Conservation (phyloP, 2,113 vertebrate species). For the Poicephalus meyeri region DNA sequence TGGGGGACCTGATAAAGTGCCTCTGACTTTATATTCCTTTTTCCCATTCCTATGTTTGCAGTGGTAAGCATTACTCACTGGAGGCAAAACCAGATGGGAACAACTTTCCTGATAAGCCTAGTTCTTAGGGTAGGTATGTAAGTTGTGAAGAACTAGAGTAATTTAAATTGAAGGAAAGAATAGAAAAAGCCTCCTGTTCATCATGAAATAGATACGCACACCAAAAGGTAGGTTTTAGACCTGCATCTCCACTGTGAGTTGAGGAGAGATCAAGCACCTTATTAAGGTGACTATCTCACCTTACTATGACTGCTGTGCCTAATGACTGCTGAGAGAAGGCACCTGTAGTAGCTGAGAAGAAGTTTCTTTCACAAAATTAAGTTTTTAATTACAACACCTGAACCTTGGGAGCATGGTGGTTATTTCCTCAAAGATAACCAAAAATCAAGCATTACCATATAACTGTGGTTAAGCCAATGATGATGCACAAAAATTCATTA, state of each 20-base stretch:
- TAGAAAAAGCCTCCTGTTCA: background rate
- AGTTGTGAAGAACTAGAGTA: background rate
- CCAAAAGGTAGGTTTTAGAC: background rate
- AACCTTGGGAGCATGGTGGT: rapidly evolving
- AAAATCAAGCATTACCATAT: background rate
- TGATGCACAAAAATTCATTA: background rate
- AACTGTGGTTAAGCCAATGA: background rate
- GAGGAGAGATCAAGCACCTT: background rate
- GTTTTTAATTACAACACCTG: background rate
- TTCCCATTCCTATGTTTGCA: background rate
- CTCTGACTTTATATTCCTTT: background rate
- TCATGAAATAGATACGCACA: background rate
- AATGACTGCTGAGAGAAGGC: background rate
- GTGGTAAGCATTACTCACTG: background rate
- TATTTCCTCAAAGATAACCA: background rate
- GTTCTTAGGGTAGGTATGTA: background rate
- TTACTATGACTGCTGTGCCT: background rate
- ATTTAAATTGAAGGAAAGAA: background rate
- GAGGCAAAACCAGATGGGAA: background rate
- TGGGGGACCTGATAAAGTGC: background rate
- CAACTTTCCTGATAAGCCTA: background rate
- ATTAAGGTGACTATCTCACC: background rate
- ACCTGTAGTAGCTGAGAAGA: background rate
- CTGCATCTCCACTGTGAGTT: background rate
- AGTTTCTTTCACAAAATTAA: background rate